These are phyloP conservation scores for Antidorcas marsupialis DNA, from an alignment of 2,113 vertebrate genomes.

Conservation along the genomic window DNA sequence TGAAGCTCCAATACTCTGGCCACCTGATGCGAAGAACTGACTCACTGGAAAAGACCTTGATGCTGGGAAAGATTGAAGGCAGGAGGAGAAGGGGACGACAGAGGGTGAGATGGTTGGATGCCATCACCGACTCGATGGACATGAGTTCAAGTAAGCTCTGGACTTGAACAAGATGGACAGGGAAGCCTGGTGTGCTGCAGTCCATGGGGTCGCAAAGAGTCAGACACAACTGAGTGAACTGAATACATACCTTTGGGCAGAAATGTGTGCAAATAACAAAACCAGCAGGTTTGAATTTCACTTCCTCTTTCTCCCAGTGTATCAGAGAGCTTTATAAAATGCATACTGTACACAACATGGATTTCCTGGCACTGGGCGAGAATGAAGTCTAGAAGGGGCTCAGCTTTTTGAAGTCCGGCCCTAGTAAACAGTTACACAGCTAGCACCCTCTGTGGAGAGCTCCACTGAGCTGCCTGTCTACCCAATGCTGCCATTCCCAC, in stretches of 20 bases:
- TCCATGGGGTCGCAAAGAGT: background rate
- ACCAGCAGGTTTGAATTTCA: background rate
- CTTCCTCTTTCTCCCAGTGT: background rate
- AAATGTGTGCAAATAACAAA: background rate
- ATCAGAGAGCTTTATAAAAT: background rate
- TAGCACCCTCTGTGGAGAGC: background rate
- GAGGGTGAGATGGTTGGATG: background rate
- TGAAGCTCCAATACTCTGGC: background rate
- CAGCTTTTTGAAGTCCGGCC: background rate
- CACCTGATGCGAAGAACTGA: background rate
- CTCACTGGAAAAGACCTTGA: background rate
- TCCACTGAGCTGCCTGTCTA: background rate
- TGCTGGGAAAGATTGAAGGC: background rate
- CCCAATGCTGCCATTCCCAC: background rate
- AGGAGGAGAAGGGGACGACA: background rate
- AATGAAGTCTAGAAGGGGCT: background rate
- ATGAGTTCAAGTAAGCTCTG: background rate
- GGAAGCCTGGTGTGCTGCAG: background rate
- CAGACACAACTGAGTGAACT: background rate
- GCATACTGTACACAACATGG: background rate
- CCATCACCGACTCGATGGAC: background rate
- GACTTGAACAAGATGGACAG: background rate
- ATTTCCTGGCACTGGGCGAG: background rate
- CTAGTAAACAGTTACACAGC: background rate
- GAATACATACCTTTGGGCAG: background rate